A percentile compares a stretch with the other conserved stretches of the same genome.
Evolutionary conservation across 2,113 vertebrate genomes (phyloP).

Genomic region (Phaethornis superciliosus): DNA sequence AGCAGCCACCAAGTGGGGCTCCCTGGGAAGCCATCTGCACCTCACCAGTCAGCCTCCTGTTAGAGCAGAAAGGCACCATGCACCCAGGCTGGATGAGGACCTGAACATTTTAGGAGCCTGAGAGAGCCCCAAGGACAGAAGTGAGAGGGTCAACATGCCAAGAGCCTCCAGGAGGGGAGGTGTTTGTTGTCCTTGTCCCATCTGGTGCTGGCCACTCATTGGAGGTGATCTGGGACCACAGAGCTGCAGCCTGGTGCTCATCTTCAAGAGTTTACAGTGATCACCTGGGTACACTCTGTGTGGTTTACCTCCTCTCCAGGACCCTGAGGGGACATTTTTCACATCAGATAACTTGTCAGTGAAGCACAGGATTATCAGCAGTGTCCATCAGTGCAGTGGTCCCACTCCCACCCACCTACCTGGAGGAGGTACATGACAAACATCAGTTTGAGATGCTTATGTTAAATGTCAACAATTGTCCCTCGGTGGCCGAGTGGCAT

Average conservation of each 20-base stretch:
- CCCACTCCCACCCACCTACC: accelerated
- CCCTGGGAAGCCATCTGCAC: neutral
- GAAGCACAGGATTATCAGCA: accelerated
- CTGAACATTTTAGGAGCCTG: neutral
- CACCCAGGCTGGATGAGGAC: neutral
- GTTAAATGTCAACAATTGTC: neutral
- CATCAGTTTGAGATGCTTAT: neutral
- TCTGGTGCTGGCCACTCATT: too few species aligned
- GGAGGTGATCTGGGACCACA: accelerated
- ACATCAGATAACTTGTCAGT: neutral
- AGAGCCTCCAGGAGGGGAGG: accelerated
- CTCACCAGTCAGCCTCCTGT: neutral
- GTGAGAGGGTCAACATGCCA: neutral
- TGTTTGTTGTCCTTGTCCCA: neutral
- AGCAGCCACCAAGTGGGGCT: neutral
- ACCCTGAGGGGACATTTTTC: neutral
- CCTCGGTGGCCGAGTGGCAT: neutral
- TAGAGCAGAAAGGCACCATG: neutral
- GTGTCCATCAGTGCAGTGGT: neutral
- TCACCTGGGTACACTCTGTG: neutral
- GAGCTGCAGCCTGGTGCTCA: neutral
- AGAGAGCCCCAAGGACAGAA: neutral
- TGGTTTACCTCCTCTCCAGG: neutral
- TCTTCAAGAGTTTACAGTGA: neutral
- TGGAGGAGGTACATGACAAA: neutral